Conservation (phyloP, 2,113 vertebrate species). For the Bujurquina vittata region DNA sequence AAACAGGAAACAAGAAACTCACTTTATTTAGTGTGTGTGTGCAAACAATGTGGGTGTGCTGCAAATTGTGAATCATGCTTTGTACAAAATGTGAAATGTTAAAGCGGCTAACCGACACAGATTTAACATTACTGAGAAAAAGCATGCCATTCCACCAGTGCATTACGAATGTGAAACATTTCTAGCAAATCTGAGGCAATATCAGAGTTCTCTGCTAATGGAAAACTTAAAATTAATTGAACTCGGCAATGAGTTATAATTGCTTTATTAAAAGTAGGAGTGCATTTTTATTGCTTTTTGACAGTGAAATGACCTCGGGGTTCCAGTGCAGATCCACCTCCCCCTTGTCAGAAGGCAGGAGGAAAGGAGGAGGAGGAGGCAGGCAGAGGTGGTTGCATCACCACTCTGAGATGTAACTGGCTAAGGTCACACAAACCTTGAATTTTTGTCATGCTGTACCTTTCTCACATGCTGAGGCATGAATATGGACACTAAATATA, state of each 20-base stretch:
- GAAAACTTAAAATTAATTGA: slow-evolving; percentile 72
- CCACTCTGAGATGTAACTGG: background rate
- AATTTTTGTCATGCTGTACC: background rate
- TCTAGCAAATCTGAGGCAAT: slow-evolving; percentile 52
- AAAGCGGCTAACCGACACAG: background rate
- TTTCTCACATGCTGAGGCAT: background rate
- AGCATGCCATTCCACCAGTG: background rate
- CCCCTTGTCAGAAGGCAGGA: background rate
- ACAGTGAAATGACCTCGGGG: slow-evolving; percentile 61
- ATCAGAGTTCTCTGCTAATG: slow-evolving; percentile 61
- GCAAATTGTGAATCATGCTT: background rate
- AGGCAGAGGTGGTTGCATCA: slow-evolving; percentile 2
- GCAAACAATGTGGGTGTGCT: background rate
- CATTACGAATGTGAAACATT: slow-evolving; percentile 3
- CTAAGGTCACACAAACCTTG: slow-evolving; percentile 55
- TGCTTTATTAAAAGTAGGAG: slow-evolving; percentile 76
- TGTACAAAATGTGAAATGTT: background rate
- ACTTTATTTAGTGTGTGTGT: background rate
- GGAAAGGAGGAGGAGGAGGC: background rate
- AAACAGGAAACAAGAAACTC: background rate
- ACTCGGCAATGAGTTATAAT: slow-evolving; percentile 72
- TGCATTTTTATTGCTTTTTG: slow-evolving; percentile 74
- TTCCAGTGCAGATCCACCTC: slow-evolving; percentile 44
- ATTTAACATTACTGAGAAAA: slow-evolving; percentile 1
- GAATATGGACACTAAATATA: background rate